Percentiles rank a stretch among this genome's conserved stretches.
phyloP scores from a whole-genome alignment of 2,113 vertebrate genomes.

The Hystrix cristata region DNA sequence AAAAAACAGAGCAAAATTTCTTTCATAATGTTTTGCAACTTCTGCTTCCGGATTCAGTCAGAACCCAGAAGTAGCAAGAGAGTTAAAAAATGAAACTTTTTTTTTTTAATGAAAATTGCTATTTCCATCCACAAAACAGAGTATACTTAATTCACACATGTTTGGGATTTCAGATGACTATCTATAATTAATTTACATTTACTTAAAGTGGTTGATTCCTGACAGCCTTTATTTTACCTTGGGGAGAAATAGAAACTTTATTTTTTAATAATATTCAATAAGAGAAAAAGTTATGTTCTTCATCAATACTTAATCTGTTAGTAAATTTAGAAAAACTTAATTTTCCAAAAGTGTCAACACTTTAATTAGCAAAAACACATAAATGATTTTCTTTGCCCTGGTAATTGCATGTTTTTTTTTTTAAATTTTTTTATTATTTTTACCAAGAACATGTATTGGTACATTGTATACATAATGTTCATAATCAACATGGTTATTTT shows the following conservation, averaged over 20 bases:
- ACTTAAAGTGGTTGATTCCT: background rate
- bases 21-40: constrained; percentile 76
- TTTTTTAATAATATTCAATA: background rate
- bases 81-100: background rate
- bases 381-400: background rate
- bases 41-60: constrained; percentile 68
- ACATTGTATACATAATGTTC: too few species aligned
- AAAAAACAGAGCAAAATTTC: constrained; percentile 8
- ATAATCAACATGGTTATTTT: too few species aligned
- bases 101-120: background rate
- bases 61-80: constrained; percentile 51
- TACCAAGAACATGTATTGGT: too few species aligned
- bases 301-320: background rate
- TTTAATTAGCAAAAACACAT: background rate
- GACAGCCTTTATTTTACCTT: background rate
- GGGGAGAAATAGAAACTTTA: background rate
- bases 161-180: background rate
- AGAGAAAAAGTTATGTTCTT: background rate
- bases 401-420: background rate
- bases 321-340: background rate
- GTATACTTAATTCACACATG: background rate
- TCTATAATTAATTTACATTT: background rate
- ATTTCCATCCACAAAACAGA: background rate
- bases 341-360: background rate
- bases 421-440: too few species aligned